A percentile compares a stretch with the other conserved stretches of the same genome.
phyloP scores from a whole-genome alignment of 2,888 invertebrate genomes.

The Acrocyrtus sp. region DNA sequence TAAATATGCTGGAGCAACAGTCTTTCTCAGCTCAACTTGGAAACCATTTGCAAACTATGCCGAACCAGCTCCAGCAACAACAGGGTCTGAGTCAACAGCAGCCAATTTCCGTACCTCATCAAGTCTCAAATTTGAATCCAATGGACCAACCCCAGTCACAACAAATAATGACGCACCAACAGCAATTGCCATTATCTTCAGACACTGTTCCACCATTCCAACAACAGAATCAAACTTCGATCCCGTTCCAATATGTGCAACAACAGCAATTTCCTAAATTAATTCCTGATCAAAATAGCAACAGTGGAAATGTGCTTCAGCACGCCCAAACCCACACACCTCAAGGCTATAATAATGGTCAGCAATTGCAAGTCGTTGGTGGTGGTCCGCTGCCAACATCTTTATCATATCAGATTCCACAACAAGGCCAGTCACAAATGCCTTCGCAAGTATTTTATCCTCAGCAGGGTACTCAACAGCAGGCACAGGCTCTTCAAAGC shows the following conservation, averaged over 20 bases:
- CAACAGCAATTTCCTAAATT: constrained; percentile 1
- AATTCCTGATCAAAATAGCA: background rate
- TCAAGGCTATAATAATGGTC: background rate
- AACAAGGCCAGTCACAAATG: background rate
- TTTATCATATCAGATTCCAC: background rate
- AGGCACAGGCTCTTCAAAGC: background rate
- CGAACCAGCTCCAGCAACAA: background rate
- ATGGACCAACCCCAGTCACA: background rate
- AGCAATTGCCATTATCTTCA: background rate
- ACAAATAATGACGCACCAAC: constrained; percentile 17
- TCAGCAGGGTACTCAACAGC: background rate
- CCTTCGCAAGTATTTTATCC: background rate
- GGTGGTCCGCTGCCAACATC: background rate
- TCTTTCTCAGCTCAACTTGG: background rate
- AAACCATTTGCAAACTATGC: background rate
- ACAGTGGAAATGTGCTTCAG: no score
- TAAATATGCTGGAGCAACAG: background rate
- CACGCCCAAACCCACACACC: no score
- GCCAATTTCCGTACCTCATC: background rate
- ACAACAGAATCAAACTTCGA: background rate
- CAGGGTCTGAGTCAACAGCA: constrained; percentile 11
- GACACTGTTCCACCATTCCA: background rate
- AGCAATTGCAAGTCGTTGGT: background rate
- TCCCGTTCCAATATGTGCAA: constrained; percentile 5
- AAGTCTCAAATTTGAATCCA: background rate